phyloP scores from a whole-genome alignment of 2,113 vertebrate species.

The Rhabdornis inornatus region DNA sequence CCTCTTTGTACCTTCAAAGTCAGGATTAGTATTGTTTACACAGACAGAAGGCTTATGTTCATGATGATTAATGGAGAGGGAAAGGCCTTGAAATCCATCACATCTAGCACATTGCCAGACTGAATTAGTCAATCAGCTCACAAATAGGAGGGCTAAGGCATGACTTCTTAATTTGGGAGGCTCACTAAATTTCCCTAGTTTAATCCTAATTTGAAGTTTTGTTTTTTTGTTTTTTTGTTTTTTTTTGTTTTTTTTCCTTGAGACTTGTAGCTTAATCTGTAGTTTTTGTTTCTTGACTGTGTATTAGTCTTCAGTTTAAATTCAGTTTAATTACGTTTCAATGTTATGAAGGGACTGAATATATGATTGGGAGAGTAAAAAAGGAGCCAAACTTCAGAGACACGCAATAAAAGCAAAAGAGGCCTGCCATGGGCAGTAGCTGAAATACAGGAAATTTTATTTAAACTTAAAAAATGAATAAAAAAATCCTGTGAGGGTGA shows the following conservation, averaged over 20 bases:
- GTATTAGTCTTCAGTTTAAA: neutral
- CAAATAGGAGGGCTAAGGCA: neutral
- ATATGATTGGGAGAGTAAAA: neutral
- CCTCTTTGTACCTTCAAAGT: slow-evolving; percentile 56
- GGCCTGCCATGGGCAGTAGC: neutral
- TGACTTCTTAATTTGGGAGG: neutral
- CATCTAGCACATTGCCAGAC: neutral
- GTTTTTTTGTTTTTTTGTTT: no score
- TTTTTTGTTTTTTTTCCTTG: neutral
- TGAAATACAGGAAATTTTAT: neutral
- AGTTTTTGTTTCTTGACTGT: neutral
- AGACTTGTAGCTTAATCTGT: neutral
- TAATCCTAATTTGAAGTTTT: neutral
- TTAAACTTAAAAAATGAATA: neutral
- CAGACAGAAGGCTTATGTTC: slow-evolving; percentile 26
- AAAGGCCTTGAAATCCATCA: slow-evolving; percentile 40
- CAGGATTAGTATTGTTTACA: slow-evolving; percentile 60
- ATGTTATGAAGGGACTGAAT: neutral
- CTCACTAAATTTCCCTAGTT: neutral
- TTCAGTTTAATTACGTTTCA: neutral
- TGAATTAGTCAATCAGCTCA: neutral
- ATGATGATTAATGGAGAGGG: slow-evolving; percentile 31
- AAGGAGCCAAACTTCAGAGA: neutral
- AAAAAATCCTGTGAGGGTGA: neutral
- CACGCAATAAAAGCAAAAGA: neutral